Base-by-base conservation (phyloP, 2,113 vertebrate genomes). In the Pseudorasbora parva region DNA sequence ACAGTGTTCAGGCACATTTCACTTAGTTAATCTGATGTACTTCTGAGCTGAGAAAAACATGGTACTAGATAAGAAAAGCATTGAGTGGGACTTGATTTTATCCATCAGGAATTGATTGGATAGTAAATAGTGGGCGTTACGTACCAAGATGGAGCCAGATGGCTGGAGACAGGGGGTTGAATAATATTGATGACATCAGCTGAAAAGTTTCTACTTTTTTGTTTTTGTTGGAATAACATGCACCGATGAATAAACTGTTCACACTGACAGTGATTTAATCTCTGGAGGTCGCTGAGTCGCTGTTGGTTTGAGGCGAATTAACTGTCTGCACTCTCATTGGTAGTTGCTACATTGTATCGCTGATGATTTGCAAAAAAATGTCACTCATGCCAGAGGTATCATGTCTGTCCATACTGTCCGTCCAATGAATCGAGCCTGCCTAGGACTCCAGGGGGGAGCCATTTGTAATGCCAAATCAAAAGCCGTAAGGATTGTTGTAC, bases 111-210 rank as follows among this genome's bases (percentile, higher is more conserved):
- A 78, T 47, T 45, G 57, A 64, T 45, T 47, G 41, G 57, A 45
- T 45, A 43, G 56, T 75, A 54, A 59, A 43, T 60, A 59, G 51
- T 60, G 33, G 41, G 37, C 41, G 54, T 77, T 23, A 57, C 30
- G 37, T 33, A 7, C 10, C 12, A 77, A 57, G 33, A 75, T 49
- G 17, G 45, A 62, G 59, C 68, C 69, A 74, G 69, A 25, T 74
- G 7, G 69, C 17, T 47, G 56, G 41, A 57, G 54, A 37, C 21
- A 21, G 33, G 74, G 30, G 74, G 51, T 57, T 77, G 51, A 59
- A 77, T 77, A 77, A 77, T 69, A 75, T 33, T n/a, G 19, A 17
- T 56, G 27, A 37, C 19, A 33, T 75, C 27, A 75, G 49, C 73
- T 75, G 9, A 56, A 75, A 75, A 75, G 49, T 69, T 69, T 41